Evolutionary conservation across 2,113 vertebrate species (phyloP), one percentile per base, ranked within the genome.

Genomic region (Datnioides undecimradiatus): DNA sequence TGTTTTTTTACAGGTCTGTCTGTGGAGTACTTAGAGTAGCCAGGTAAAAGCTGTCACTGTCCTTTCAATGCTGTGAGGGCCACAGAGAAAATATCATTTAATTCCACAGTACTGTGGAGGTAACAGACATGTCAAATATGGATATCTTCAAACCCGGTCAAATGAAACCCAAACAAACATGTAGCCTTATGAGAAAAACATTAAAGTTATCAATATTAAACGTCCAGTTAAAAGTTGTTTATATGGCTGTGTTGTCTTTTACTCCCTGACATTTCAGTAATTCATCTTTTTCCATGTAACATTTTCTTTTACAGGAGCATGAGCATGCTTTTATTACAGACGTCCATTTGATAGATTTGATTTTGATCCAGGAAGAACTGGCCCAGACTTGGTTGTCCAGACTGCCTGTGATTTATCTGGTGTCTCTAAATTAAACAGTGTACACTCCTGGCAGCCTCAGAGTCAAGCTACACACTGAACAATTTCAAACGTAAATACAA

Each of bases 401-500:
- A 78, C 80, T 40, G 59, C 43, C 49, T 79, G 75, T 82, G 82
- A 93, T 93, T 87, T 81, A 93, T 90, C 82, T 78, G 16, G 68
- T 82, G 76, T 87, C 77, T 84, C 65, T 57, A 74, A 76, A 92
- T 91, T 88, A 88, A 90, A 90, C 67, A 63, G 58, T 82, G 82
- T 88, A 80, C 85, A 79, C 71, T 72, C 48, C 82, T 75, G 67
- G 78, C 84, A 68, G 80, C 71, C 60, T 71, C 40, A n/a, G 73
- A 87, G 80, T 82, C 79, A 48, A 82, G 79, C 80, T 73, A 83
- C 29, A 40, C 88, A 76, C 87, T 27, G 49, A 87, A 90, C 74
- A 65, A 87, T 70, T 87, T 86, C 45, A 82, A 89, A 91, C 74
- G 80, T 89, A 93, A 93, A 92, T 89, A 93, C 71, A 73, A 74